Evolutionary conservation across 1,140 invertebrate genomes (phyloP), one percentile per base, ranked within the genome.

Genomic region (Subanguina moxae): DNA sequence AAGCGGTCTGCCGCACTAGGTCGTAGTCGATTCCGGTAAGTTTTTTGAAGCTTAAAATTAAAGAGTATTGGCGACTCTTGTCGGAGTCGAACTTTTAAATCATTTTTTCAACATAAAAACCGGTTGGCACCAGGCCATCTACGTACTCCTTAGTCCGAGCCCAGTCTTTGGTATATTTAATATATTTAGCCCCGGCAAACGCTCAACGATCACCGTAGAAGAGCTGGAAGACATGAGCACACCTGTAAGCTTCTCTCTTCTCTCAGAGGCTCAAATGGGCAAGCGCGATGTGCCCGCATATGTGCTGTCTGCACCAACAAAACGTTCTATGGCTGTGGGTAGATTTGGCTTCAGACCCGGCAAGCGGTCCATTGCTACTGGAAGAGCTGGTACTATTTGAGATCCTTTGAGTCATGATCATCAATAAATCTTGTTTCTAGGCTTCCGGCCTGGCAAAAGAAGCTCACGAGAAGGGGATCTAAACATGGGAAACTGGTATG

Each of bases 391-490:
- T 45, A 25, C 3, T 38, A 38, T 38, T 38, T 38, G 3, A 11
- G 32, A 38, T 38, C 11, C 11, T 38, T 38, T 38, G 3, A 38
- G 32, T 38, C 3, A 5, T 38, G 3, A 7, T 52, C 15, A 7
- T 21, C 17, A 3, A 52, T 25, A 52, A 52, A 52, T 13, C 3
- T 52, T 3, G n/a, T 8, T 52, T 15, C 17, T 25, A 52, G 48
- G 48, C 3, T 64, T 64, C 42, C 62, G 62, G 7, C 62, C 62
- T 5, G 62, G 62, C 27, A 64, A 64, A 52, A 43, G 62, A 32
- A 52, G 38, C 32, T 38, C 32, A 38, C 11, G 3, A 38, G 32
- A 38, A 38, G 32, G 32, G 11, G 32, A 38, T 5, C 32, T 38
- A 38, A 11, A 38, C 11, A 38, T 38, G 3, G 32, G 32, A 38